Evolutionary conservation across 1,140 invertebrate species (phyloP).

Genomic region (Goniozus legneri): DNA sequence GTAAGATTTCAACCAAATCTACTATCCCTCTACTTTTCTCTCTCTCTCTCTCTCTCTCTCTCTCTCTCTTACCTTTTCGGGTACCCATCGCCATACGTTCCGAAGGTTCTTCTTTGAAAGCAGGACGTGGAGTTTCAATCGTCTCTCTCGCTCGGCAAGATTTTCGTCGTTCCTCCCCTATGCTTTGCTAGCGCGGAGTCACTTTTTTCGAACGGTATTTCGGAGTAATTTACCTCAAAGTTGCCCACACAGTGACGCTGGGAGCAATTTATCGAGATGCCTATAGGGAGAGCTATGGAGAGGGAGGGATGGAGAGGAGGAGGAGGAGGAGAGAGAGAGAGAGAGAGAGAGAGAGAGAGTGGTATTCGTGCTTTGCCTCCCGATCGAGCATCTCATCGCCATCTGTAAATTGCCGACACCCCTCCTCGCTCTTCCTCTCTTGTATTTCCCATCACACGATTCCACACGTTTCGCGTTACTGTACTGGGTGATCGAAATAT

Average conservation of each 20-base stretch:
- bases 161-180: not conserved
- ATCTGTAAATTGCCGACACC: not conserved
- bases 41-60: too few species aligned
- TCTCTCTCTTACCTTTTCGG: too few species aligned
- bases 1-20: too few species aligned
- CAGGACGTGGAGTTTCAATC: slow-evolving; percentile 2
- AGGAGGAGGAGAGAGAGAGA: not conserved
- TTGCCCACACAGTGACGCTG: slow-evolving; percentile 1
- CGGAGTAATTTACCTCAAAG: slow-evolving; percentile 16
- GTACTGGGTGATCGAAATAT: too few species aligned
- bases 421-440: not conserved
- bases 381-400: slow-evolving; percentile 17
- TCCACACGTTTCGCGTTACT: too few species aligned
- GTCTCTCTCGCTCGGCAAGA: not conserved
- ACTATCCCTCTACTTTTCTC: too few species aligned
- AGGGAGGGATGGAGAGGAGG: too few species aligned
- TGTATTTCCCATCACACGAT: too few species aligned
- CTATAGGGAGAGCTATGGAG: too few species aligned
- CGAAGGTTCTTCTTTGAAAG: slow-evolving; percentile 11
- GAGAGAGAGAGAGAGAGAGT: slow-evolving; percentile 1
- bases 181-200: not conserved
- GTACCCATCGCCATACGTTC: too few species aligned
- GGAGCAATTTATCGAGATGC: not conserved
- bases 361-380: slow-evolving; percentile 13
- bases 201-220: slow-evolving; percentile 11